These are phyloP conservation scores for Galaxea fascicularis DNA, from an alignment of 92 coral and sea anemone species.

Conservation along the genomic window DNA sequence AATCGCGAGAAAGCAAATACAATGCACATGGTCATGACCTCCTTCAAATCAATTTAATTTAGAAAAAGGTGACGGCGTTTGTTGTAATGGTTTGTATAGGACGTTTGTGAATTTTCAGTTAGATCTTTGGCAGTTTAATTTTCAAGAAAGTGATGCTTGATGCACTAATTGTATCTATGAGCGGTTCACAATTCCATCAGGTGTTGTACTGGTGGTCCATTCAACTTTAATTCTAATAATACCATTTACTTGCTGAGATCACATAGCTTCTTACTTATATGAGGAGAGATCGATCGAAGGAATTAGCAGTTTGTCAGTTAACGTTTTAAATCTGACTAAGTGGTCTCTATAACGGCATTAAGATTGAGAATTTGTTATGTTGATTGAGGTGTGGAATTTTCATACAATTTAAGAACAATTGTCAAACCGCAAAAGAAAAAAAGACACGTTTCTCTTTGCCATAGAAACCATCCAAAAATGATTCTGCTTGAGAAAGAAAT, in stretches of 20 bases:
- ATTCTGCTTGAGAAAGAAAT: neutral
- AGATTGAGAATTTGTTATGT: conserved; percentile 8
- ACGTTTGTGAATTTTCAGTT: neutral
- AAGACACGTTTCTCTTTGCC: conserved; percentile 24
- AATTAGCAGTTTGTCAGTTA: neutral
- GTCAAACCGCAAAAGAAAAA: neutral
- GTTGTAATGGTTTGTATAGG: neutral
- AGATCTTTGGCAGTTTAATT: neutral
- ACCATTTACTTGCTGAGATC: neutral
- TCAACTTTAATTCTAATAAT: conserved; percentile 13
- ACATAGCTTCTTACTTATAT: neutral
- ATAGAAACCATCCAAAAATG: conserved; percentile 32
- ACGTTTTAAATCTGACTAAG: neutral
- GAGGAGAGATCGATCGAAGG: neutral
- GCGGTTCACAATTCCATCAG: neutral
- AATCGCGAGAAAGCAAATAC: no score
- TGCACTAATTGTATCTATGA: neutral
- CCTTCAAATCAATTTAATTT: neutral
- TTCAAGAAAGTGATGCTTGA: neutral
- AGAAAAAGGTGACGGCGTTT: neutral
- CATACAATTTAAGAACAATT: neutral
- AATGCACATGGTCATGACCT: neutral
- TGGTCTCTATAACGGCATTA: conserved; percentile 30
- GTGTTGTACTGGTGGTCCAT: conserved; percentile 33
- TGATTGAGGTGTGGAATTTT: neutral